Evolutionary conservation across 2,797 vertebrate genomes (phyloP).

Genomic region (Epinephelus coioides): DNA sequence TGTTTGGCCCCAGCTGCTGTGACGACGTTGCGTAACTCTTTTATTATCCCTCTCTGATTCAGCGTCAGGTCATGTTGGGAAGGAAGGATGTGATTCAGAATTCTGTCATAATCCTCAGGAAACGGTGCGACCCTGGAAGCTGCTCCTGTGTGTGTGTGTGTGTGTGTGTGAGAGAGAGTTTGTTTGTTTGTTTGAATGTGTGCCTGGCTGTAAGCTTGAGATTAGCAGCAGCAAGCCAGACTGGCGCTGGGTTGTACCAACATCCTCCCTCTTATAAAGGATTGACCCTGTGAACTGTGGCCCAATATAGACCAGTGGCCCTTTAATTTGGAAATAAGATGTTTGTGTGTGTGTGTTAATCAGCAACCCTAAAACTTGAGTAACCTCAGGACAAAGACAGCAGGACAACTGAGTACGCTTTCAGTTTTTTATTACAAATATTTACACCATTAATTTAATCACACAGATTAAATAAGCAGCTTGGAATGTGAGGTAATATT

Average conservation of each 20-base stretch:
- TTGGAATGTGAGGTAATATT: conserved; percentile 71
- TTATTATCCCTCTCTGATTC: conserved; percentile 38
- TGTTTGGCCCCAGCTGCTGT: conserved; percentile 31
- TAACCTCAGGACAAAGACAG: conserved; percentile 26
- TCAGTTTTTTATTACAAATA: conserved; percentile 73
- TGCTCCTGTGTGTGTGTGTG: conserved; percentile 14
- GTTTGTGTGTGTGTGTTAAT: conserved; percentile 1
- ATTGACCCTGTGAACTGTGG: conserved; percentile 61
- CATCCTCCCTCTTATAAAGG: conserved; percentile 51
- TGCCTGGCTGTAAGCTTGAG: conserved; percentile 45
- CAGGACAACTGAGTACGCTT: conserved; percentile 22
- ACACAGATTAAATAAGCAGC: conserved; percentile 65
- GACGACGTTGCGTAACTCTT: conserved; percentile 49
- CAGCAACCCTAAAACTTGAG: neutral
- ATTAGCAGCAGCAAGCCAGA: conserved; percentile 58
- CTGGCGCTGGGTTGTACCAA: conserved; percentile 52
- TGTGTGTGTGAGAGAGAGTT: conserved; percentile 16
- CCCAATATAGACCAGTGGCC: conserved; percentile 16
- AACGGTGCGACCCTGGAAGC: conserved; percentile 27
- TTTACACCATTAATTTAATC: conserved; percentile 41
- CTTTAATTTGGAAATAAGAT: conserved; percentile 33
- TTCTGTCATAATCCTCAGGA: conserved; percentile 73
- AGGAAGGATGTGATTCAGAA: conserved; percentile 72
- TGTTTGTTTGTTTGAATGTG: conserved; percentile 11
- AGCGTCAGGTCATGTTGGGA: conserved; percentile 51